Conservation (phyloP, 2,888 invertebrate species). For the Coelinius sp. region DNA sequence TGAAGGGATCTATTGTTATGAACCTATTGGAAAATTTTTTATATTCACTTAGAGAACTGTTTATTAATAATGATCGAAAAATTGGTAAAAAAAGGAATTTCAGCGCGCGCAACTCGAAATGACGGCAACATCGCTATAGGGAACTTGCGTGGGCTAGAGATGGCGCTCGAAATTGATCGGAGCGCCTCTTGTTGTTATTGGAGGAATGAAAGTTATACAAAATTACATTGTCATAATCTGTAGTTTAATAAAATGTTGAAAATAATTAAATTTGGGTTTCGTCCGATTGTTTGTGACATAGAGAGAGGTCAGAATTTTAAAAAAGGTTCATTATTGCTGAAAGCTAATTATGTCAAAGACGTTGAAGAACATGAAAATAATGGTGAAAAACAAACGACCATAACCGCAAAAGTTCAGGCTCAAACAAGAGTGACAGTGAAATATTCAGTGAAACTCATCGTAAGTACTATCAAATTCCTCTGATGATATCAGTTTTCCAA, state of each 20-base stretch:
- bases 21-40: too few species aligned
- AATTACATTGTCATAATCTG: too few species aligned
- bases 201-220: slow-evolving; percentile 16
- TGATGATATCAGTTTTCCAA: not conserved
- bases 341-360: slow-evolving; percentile 36
- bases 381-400: not conserved
- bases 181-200: not conserved
- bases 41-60: too few species aligned
- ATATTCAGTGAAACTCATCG: slow-evolving; percentile 37
- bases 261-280: slow-evolving; percentile 40
- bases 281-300: slow-evolving; percentile 26
- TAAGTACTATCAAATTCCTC: slow-evolving; percentile 34
- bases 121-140: too few species aligned
- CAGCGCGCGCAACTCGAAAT: too few species aligned
- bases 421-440: slow-evolving; percentile 34
- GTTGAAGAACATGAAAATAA: slow-evolving; percentile 23
- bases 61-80: too few species aligned
- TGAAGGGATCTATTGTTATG: too few species aligned
- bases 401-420: slow-evolving; percentile 33
- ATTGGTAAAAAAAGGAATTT: too few species aligned
- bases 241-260: slow-evolving; percentile 33
- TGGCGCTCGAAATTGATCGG: too few species aligned
- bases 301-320: slow-evolving; percentile 37
- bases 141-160: too few species aligned
- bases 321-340: slow-evolving; percentile 38